Evolutionary conservation across 1,140 invertebrate genomes (phyloP).

Genomic region (Mylabris phalerata): DNA sequence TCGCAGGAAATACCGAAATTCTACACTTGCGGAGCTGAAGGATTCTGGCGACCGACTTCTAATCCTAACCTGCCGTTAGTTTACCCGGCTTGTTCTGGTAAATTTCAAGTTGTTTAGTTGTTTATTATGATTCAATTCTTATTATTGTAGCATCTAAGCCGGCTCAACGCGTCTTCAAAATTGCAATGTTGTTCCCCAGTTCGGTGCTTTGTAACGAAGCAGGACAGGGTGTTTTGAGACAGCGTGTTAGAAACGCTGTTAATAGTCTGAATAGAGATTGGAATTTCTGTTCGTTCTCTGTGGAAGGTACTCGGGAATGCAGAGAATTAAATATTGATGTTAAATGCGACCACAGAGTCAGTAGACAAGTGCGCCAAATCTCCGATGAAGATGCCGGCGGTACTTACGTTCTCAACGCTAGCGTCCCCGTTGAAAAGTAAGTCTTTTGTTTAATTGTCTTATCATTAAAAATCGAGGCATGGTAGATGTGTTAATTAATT

Average conservation of each 20-base stretch:
- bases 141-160: conserved; percentile 60
- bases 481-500: conserved; percentile 1
- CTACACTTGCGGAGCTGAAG: conserved; percentile 94
- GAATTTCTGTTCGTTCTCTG: conserved; percentile 87
- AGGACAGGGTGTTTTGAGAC: conserved; percentile 81
- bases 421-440: conserved; percentile 77
- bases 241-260: conserved; percentile 80
- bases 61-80: conserved; percentile 71
- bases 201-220: conserved; percentile 90
- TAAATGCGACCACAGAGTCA: conserved; percentile 73
- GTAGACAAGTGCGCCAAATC: conserved; percentile 53
- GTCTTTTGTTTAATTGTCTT: conserved; percentile 36
- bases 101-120: conserved; percentile 32
- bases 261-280: conserved; percentile 85
- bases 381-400: conserved; percentile 59
- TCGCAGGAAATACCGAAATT: conserved; percentile 87
- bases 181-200: conserved; percentile 88
- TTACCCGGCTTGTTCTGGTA: conserved; percentile 87
- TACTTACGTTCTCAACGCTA: conserved; percentile 70
- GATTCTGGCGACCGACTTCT: conserved; percentile 86
- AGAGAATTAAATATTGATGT: conserved; percentile 84
- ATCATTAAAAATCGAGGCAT: conserved; percentile 5
- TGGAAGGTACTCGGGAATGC: conserved; percentile 76
- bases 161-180: conserved; percentile 86
- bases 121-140: conserved; percentile 13